Conservation (phyloP, 2,888 invertebrate species). For the Drosophila colorata region DNA sequence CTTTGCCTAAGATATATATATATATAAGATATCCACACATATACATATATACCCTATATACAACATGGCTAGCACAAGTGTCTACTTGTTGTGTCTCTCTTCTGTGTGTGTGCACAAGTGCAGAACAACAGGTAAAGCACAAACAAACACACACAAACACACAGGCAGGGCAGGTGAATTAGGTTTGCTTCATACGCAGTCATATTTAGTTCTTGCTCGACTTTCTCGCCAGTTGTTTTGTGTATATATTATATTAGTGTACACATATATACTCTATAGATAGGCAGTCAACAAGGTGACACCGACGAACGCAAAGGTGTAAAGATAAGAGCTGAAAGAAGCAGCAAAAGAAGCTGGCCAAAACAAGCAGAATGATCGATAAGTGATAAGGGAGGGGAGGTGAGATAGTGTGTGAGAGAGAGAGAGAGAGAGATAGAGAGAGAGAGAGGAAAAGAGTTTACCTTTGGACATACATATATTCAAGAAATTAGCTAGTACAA, state of each 20-base stretch:
- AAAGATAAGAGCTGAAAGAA: conserved; percentile 34
- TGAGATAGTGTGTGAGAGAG: background rate
- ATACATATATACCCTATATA: conserved; percentile 10
- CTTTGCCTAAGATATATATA: conserved; percentile 18
- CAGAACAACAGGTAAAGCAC: conserved; percentile 3
- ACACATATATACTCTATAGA: conserved; percentile 7
- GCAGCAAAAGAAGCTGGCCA: conserved; percentile 7
- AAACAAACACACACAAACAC: background rate
- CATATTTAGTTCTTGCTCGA: conserved; percentile 22
- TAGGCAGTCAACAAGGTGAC: conserved; percentile 24
- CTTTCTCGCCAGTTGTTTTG: conserved; percentile 37
- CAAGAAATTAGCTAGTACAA: too few species aligned
- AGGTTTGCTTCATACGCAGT: conserved; percentile 13
- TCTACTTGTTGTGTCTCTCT: conserved; percentile 16
- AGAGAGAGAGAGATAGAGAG: background rate
- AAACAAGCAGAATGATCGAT: conserved; percentile 24
- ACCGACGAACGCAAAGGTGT: conserved; percentile 8
- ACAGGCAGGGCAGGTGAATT: conserved; percentile 13
- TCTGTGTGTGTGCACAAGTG: conserved; percentile 21
- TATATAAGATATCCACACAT: conserved; percentile 6
- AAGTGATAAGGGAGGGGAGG: conserved; percentile 14
- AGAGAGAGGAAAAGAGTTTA: too few species aligned
- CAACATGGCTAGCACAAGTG: conserved; percentile 19
- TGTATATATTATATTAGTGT: conserved; percentile 3
- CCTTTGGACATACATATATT: too few species aligned